These are phyloP conservation scores for Dusona sp. DNA, from an alignment of 2,888 invertebrate genomes.

Conservation along the genomic window DNA sequence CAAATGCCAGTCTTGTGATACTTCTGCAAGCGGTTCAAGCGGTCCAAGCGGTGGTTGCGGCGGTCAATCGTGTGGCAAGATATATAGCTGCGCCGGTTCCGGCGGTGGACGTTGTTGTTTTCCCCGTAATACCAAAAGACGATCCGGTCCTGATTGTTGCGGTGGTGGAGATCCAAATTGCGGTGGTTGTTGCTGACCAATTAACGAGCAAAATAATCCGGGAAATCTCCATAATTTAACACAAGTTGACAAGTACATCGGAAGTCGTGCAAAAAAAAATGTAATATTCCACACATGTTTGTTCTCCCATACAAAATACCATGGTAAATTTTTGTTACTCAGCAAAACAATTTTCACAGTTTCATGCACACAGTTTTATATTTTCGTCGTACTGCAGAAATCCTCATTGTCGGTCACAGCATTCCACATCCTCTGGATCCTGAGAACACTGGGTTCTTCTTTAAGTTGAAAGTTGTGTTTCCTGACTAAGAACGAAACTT, in stretches of 20 bases:
- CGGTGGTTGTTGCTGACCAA: slow-evolving; percentile 66
- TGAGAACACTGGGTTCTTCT: slow-evolving; percentile 74
- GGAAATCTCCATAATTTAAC: not conserved
- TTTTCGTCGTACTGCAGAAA: no score
- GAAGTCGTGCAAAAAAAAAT: not conserved
- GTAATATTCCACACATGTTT: not conserved
- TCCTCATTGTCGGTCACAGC: not conserved
- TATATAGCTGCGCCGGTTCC: slow-evolving; percentile 73
- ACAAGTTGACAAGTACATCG: not conserved
- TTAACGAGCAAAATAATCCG: not conserved
- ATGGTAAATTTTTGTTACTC: not conserved
- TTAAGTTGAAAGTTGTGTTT: slow-evolving; percentile 73
- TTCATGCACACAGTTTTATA: not conserved
- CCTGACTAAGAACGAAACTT: slow-evolving; percentile 71
- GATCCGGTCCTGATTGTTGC: slow-evolving; percentile 73
- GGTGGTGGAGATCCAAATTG: slow-evolving; percentile 66
- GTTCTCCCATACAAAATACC: not conserved
- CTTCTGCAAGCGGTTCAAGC: no score
- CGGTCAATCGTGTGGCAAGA: slow-evolving; percentile 73
- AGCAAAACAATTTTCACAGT: not conserved
- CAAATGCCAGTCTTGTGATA: slow-evolving; percentile 71
- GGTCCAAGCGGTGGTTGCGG: slow-evolving; percentile 71
- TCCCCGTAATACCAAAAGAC: slow-evolving; percentile 73
- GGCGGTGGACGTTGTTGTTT: slow-evolving; percentile 72
- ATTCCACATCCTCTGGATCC: slow-evolving; percentile 6